These are phyloP conservation scores for Ellobius talpinus DNA, from an alignment of 2,113 vertebrate genomes.

Conservation along the genomic window DNA sequence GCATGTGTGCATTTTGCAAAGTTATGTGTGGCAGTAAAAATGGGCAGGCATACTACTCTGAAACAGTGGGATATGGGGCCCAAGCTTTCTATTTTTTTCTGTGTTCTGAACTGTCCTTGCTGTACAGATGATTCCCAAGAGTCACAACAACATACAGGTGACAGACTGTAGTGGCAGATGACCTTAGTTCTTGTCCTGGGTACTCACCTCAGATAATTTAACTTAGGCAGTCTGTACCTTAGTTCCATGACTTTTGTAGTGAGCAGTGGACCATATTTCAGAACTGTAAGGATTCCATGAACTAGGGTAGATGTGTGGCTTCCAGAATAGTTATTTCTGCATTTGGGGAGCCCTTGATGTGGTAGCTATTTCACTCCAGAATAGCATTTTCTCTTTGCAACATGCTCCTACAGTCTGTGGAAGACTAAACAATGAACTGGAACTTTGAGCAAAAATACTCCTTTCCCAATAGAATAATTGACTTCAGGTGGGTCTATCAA, in stretches of 20 bases:
- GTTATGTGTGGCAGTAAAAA: not conserved
- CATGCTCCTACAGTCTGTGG: not conserved
- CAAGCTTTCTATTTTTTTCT: constrained; percentile 7
- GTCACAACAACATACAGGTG: not conserved
- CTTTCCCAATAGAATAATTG: not conserved
- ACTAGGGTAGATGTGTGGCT: not conserved
- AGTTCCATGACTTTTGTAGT: not conserved
- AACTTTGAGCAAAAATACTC: constrained; percentile 14
- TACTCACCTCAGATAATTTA: not conserved
- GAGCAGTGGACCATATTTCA: not conserved
- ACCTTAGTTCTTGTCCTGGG: not conserved
- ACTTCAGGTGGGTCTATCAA: not conserved
- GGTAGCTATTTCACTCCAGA: not conserved
- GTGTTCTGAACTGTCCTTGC: not conserved
- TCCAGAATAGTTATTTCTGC: not conserved
- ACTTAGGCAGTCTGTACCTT: not conserved
- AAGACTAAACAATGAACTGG: not conserved
- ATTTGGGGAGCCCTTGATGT: not conserved
- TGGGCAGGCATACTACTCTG: not conserved
- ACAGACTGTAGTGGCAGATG: not conserved
- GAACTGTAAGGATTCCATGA: not conserved
- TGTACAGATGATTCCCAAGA: not conserved
- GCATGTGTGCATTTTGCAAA: not conserved
- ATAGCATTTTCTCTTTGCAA: constrained; percentile 5
- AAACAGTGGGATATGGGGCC: not conserved